A percentile compares a stretch with the other conserved stretches of the same genome.
phyloP scores from a whole-genome alignment of 1,140 invertebrate species.

The Diorhabda sublineata region DNA sequence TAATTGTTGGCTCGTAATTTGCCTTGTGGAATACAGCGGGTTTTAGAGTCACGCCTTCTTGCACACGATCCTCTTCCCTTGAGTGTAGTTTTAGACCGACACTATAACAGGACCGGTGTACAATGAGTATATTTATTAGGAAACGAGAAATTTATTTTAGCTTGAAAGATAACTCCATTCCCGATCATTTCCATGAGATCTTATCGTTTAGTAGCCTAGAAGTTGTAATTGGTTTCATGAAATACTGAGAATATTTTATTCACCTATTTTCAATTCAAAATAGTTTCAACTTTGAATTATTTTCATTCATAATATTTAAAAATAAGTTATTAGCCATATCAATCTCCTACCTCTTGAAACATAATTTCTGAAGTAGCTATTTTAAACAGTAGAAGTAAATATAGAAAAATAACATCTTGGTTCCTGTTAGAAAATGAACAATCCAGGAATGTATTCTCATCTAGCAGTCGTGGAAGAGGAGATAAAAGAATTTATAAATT shows the following conservation, averaged over 20 bases:
- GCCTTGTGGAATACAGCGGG: constrained; percentile 23
- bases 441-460: no score
- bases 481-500: no score
- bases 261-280: not conserved
- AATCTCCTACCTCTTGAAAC: no score
- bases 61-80: constrained; percentile 27
- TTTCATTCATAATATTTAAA: no score
- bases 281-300: not conserved
- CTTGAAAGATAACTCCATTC: not conserved
- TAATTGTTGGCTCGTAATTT: constrained; percentile 35
- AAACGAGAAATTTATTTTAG: no score
- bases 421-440: no score
- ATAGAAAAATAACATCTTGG: no score
- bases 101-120: constrained; percentile 1
- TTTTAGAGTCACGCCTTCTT: constrained; percentile 29
- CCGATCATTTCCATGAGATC: not conserved
- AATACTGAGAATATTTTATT: not conserved
- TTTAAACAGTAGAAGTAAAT: no score
- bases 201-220: not conserved
- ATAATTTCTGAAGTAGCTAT: no score
- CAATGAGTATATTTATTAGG: no score
- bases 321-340: no score
- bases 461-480: no score
- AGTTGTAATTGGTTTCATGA: not conserved
- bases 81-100: constrained; percentile 18